These are phyloP conservation scores for Drosophila erecta DNA, from an alignment of 1,140 invertebrate species.

Conservation along the genomic window DNA sequence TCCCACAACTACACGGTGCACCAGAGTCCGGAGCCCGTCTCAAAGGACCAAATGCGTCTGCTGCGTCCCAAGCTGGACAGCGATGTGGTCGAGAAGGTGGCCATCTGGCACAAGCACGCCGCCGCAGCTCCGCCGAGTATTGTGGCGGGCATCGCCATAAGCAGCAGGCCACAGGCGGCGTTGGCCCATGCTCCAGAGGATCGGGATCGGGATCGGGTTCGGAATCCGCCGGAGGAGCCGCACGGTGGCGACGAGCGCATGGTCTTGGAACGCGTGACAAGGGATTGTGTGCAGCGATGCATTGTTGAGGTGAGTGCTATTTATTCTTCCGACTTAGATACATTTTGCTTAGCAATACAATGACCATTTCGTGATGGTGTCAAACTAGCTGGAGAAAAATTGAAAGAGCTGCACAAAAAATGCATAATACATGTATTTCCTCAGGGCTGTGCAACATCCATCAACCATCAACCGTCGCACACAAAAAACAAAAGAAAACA, in stretches of 20 bases:
- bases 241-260: constrained; percentile 54
- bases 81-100: constrained; percentile 72
- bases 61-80: constrained; percentile 62
- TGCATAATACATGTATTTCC: neutral
- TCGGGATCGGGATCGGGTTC: neutral
- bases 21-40: neutral
- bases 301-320: constrained; percentile 61
- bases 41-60: constrained; percentile 24
- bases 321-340: too few species aligned
- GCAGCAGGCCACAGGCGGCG: constrained; percentile 5
- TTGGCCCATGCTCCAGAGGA: neutral
- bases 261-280: constrained; percentile 57
- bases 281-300: constrained; percentile 70
- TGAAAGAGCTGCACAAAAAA: neutral
- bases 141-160: constrained; percentile 63
- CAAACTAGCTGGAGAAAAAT: neutral
- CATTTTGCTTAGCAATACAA: too few species aligned
- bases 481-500: neutral
- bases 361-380: neutral
- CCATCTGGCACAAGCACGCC: constrained; percentile 68
- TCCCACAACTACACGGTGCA: constrained; percentile 38
- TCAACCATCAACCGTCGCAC: neutral
- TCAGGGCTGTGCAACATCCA: neutral
- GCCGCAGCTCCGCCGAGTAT: constrained; percentile 59
- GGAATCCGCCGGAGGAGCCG: neutral